Evolutionary conservation across 2,113 vertebrate species (phyloP).

Genomic region (Callithrix jacchus): DNA sequence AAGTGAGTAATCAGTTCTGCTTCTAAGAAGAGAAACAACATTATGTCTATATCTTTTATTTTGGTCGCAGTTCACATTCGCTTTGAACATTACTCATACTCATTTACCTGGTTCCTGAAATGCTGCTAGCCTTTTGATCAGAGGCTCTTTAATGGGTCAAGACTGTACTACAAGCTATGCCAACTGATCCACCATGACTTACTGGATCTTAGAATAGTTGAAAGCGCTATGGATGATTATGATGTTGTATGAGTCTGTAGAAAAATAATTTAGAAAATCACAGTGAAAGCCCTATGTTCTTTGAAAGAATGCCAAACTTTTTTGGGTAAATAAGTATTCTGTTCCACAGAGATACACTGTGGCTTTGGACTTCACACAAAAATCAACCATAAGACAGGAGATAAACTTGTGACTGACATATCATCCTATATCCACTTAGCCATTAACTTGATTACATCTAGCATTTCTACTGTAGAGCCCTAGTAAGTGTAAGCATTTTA

Average conservation of each 20-base stretch:
- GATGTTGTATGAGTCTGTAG: neutral
- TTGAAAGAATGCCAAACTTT: neutral
- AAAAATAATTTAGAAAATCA: neutral
- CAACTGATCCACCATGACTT: neutral
- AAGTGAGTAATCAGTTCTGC: neutral
- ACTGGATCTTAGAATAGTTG: neutral
- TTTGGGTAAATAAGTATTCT: neutral
- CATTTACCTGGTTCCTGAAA: neutral
- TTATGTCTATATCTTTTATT: neutral
- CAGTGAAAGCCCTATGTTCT: neutral
- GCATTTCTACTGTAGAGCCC: neutral
- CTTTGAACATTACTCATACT: neutral
- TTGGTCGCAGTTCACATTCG: neutral
- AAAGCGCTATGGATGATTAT: neutral
- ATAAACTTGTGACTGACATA: neutral
- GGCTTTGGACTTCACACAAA: neutral
- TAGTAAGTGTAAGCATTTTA: neutral
- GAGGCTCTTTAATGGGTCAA: neutral
- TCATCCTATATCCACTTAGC: neutral
- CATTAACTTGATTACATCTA: neutral
- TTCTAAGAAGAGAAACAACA: neutral
- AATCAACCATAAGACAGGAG: neutral
- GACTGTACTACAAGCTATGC: neutral
- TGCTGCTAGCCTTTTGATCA: neutral
- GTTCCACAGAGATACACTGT: neutral